These are phyloP conservation scores for Gerris lacustris DNA, from an alignment of 2,888 invertebrate genomes.

Conservation along the genomic window DNA sequence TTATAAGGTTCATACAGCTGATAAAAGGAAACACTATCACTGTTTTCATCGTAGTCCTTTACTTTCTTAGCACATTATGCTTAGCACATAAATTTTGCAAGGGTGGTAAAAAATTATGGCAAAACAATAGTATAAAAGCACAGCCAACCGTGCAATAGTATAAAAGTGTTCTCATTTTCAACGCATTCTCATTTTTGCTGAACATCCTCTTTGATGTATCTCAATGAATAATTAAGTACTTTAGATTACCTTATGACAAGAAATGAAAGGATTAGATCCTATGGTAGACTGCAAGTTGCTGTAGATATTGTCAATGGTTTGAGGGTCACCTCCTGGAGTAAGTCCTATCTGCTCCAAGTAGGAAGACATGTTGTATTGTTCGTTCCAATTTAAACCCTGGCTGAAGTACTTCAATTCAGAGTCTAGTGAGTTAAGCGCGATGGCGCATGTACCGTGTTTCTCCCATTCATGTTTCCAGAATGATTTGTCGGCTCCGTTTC, in stretches of 20 bases:
- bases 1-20: too few relatives aligned
- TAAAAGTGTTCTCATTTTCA: too few relatives aligned
- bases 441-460: conserved; percentile 72
- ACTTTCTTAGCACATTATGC: too few relatives aligned
- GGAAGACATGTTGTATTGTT: neutral
- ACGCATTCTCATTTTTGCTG: too few relatives aligned
- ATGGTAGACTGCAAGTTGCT: neutral
- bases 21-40: too few relatives aligned
- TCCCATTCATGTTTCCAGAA: conserved; percentile 73
- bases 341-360: neutral
- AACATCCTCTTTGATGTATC: too few relatives aligned
- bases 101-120: too few relatives aligned
- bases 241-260: conserved; percentile 39
- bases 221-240: too few relatives aligned
- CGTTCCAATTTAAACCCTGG: neutral
- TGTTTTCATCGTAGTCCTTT: too few relatives aligned
- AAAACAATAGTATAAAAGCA: too few relatives aligned
- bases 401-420: conserved; percentile 56
- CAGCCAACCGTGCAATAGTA: too few relatives aligned
- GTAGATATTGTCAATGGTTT: neutral
- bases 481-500: conserved; percentile 40
- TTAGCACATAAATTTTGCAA: too few relatives aligned
- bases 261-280: conserved; percentile 44
- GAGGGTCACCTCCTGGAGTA: neutral
- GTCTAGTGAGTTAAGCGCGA: conserved; percentile 43